These are phyloP conservation scores for Drosophila murphyi DNA, from an alignment of 1,140 invertebrate species.

Conservation along the genomic window DNA sequence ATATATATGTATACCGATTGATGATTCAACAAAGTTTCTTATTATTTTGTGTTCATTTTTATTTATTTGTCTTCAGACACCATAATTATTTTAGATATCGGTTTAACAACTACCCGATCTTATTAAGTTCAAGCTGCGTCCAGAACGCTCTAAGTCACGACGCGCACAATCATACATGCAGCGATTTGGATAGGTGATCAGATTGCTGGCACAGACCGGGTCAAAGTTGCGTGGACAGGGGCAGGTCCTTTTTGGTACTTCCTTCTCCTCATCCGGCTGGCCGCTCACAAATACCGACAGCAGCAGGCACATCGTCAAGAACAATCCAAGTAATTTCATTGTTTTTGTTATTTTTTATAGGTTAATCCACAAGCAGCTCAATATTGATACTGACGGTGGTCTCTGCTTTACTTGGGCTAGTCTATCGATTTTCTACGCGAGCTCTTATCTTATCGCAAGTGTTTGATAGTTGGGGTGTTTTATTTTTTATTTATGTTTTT, in stretches of 20 bases:
- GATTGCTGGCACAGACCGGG: conserved; percentile 86
- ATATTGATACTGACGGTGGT: conserved; percentile 46
- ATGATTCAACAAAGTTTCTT: conserved; percentile 56
- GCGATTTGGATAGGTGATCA: conserved; percentile 85
- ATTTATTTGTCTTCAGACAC: background rate
- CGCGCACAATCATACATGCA: conserved; percentile 85
- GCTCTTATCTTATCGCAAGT: conserved; percentile 61
- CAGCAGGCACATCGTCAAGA: conserved; percentile 62
- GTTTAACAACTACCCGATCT: conserved; percentile 64
- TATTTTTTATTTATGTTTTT: background rate
- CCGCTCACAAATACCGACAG: conserved; percentile 37
- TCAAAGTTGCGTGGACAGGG: conserved; percentile 85
- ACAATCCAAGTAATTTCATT: conserved; percentile 63
- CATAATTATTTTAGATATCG: too few relatives aligned
- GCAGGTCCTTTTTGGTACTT: conserved; percentile 57
- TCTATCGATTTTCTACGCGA: conserved; percentile 20
- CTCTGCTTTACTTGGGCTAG: conserved; percentile 26
- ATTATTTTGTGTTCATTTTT: background rate
- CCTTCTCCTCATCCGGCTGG: conserved; percentile 3
- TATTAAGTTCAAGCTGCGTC: conserved; percentile 65
- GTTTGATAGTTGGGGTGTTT: background rate
- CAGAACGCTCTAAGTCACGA: conserved; percentile 49
- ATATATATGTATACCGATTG: background rate
- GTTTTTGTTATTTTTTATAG: conserved; percentile 2
- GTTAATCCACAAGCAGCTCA: conserved; percentile 66